These are phyloP conservation scores for Bufo gargarizans DNA, from an alignment of 2,113 vertebrate genomes.

Conservation along the genomic window DNA sequence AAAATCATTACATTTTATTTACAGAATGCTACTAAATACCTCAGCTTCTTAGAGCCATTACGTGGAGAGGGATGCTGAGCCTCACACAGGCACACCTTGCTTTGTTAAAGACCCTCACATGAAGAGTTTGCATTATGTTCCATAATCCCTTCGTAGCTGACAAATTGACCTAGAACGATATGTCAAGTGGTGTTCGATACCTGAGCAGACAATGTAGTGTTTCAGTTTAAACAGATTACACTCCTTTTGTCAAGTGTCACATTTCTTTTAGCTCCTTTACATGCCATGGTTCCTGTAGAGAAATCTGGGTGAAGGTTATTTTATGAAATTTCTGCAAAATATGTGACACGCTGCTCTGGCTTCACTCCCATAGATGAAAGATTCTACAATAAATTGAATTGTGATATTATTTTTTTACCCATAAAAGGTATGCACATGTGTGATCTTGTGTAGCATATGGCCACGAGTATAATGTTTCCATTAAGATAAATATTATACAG, in stretches of 20 bases:
- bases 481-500: not conserved
- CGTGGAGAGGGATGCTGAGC: not conserved
- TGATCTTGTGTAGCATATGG: not conserved
- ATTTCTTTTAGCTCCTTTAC: slow-evolving; percentile 25
- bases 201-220: slow-evolving; percentile 41
- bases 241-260: slow-evolving; percentile 23
- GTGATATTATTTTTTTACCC: not conserved
- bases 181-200: slow-evolving; percentile 56
- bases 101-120: slow-evolving; percentile 48
- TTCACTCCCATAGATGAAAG: not conserved
- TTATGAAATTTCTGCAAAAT: not conserved
- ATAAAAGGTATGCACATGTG: not conserved
- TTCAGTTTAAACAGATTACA: slow-evolving; percentile 36
- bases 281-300: not conserved
- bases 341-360: not conserved
- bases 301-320: not conserved
- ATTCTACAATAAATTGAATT: not conserved
- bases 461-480: not conserved
- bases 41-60: slow-evolving; percentile 25
- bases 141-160: slow-evolving; percentile 54
- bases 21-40: slow-evolving; percentile 19
- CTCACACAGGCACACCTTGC: slow-evolving; percentile 41
- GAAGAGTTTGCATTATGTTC: slow-evolving; percentile 48
- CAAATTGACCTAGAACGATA: slow-evolving; percentile 58
- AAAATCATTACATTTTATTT: slow-evolving; percentile 22